Percentiles rank a stretch among this genome's conserved stretches.
Conservation (phyloP, 2,113 vertebrate genomes). For the Phalacrocorax aristotelis region DNA sequence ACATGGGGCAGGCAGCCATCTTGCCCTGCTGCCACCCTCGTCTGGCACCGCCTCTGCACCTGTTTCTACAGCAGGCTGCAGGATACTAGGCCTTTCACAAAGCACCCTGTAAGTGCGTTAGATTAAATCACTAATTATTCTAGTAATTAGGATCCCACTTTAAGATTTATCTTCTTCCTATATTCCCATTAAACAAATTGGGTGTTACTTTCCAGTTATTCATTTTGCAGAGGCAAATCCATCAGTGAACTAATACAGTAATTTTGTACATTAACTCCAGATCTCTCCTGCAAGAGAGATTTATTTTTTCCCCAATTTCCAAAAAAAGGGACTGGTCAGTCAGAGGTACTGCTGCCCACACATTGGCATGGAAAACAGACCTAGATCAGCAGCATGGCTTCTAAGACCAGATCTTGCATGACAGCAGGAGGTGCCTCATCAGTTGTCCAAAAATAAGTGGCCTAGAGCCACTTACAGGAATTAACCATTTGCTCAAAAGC, state of each 20-base stretch:
- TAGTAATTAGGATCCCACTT: not conserved
- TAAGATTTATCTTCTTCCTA: not conserved
- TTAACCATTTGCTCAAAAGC: not conserved
- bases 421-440: not conserved
- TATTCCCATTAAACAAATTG: not conserved
- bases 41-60: not conserved
- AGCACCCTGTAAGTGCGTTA: not conserved
- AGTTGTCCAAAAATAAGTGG: not conserved
- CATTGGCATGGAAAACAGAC: not conserved
- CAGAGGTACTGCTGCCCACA: not conserved
- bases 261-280: not conserved
- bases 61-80: fast-evolving
- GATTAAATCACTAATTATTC: not conserved
- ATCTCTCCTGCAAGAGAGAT: not conserved
- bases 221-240: not conserved
- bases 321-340: not conserved
- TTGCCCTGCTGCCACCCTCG: not conserved
- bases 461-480: not conserved
- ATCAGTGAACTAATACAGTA: not conserved
- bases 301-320: not conserved
- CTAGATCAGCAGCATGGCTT: not conserved
- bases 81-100: not conserved
- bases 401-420: not conserved
- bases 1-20: not conserved
- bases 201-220: not conserved